Evolutionary conservation across 2,113 vertebrate species (phyloP), one percentile per base, ranked within the genome.

Genomic region (Bubo blakistoni): DNA sequence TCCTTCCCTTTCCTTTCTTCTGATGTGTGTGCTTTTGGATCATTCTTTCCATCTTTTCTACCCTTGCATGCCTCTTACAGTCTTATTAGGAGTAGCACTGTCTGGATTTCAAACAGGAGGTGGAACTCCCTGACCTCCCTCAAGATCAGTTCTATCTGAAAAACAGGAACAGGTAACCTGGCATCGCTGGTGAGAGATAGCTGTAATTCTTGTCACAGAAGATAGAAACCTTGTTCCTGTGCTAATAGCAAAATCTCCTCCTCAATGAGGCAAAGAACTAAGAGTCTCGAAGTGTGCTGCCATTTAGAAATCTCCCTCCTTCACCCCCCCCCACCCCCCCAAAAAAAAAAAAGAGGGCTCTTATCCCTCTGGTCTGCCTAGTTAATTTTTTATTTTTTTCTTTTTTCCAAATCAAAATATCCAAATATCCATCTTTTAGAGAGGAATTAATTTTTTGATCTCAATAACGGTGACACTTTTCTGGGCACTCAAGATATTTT

Each of bases 261-360:
- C 71, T 63, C 20, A 80, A 4, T 55, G 7, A 71, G 47, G 14
- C 11, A 55, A 93, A 67, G 15, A 66, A 51, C 11, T 58, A n/a
- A 76, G 26, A 13, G 4, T 57, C 57, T 77, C 46, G 58, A 73
- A 81, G 2, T 22, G 3, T 20, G 11, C 16, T 63, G 20, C 11
- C 30, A 22, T 84, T 49, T 67, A 74, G 29, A 22, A 44, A 38
- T n/a, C 2, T 4, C 44, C 44, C 42, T 44, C 42, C 42, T 29
- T 11, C 4, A 16, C 46, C 10, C 2, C 7, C 1, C 7, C 8
- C 3, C 10, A 20, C 42, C 42, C 6, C 42, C 42, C 42, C 42
- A 47, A 20, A 18, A 47, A 47, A 14, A 36, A 0, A 2, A 79
- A 9, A 4, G 4, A 88, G 55, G 4, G 0, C 8, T 11, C 4